Evolutionary conservation across 2,888 invertebrate genomes (phyloP).

Genomic region (Drosophila meridionalis): DNA sequence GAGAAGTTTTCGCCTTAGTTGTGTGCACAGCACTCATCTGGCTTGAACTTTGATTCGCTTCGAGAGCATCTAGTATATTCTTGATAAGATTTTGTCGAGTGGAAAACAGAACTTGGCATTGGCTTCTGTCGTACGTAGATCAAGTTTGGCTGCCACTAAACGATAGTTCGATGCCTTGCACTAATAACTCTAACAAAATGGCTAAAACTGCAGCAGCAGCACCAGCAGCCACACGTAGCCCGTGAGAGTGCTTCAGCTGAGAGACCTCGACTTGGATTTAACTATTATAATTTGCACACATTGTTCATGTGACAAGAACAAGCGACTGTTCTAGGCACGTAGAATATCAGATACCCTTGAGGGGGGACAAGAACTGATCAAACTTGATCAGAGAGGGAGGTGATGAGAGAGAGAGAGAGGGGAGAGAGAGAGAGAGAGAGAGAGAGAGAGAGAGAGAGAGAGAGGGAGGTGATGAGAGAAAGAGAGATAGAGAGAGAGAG

Average conservation of each 20-base stretch:
- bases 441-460: no score
- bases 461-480: no score
- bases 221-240: not conserved
- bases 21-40: not conserved
- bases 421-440: no score
- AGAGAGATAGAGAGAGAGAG: no score
- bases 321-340: not conserved
- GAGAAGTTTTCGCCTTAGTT: not conserved
- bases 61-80: no score
- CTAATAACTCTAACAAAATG: not conserved
- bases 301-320: slow-evolving; percentile 6
- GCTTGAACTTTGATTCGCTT: slow-evolving; percentile 7
- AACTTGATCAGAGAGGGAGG: no score
- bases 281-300: slow-evolving; percentile 9
- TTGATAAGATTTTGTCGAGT: slow-evolving; percentile 1
- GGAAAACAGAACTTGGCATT: slow-evolving; percentile 2
- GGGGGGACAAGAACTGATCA: no score
- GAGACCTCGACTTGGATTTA: slow-evolving; percentile 11
- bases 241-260: slow-evolving; percentile 3
- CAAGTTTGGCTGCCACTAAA: not conserved
- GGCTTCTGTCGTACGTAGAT: slow-evolving; percentile 2
- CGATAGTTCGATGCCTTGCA: not conserved
- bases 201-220: not conserved
- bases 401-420: no score
- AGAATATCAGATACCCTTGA: not conserved